Evolutionary conservation across 2,888 invertebrate species (phyloP), one percentile per base, ranked within the genome.

Genomic region (Pollenia angustigena): DNA sequence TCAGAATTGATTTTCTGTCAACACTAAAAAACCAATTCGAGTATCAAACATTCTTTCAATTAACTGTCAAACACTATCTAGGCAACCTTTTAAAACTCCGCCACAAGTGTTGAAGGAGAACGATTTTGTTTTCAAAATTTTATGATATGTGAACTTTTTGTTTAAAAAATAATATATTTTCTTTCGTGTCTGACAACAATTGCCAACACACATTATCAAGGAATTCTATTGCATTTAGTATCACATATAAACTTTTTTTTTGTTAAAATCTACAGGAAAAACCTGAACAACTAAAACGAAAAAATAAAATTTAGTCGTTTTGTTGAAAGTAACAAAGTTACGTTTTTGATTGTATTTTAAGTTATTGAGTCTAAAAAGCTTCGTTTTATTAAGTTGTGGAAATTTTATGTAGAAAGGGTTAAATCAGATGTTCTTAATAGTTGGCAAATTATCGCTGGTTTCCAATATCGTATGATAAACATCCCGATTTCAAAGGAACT

Each of bases 21-120:
- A 69, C 79, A 69, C 48, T 60, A 79, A 69, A 75, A 79, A 78
- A 60, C 79, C 69, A 58, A 79, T 60, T 60, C 48, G 50, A 68
- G 68, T 68, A 64, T 68, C 68, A 54, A 50, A 42, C 42, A 50
- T 54, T 11, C 75, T 50, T 62, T 74, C 74, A 74, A 74, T 74
- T 58, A 58, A n/a, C 74, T 60, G 74, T 32, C 58, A 74, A 60
- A 74, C 32, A 44, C 58, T 48, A 74, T 74, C 46, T 32, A 50
- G 50, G 54, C 12, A 71, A 54, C 52, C 54, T 32, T 52, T 52
- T 12, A 40, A 54, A 54, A 75, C 50, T 42, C 56, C 9, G 52
- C 75, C 62, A 50, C 75, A 75, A 75, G 75, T 75, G 75, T 75
- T 75, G 75, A 75, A 75, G 62, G 40, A 9, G 62, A 64, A 50